These are phyloP conservation scores for Yoshiicerus persimilis DNA, from an alignment of 1,140 invertebrate species.

Conservation along the genomic window DNA sequence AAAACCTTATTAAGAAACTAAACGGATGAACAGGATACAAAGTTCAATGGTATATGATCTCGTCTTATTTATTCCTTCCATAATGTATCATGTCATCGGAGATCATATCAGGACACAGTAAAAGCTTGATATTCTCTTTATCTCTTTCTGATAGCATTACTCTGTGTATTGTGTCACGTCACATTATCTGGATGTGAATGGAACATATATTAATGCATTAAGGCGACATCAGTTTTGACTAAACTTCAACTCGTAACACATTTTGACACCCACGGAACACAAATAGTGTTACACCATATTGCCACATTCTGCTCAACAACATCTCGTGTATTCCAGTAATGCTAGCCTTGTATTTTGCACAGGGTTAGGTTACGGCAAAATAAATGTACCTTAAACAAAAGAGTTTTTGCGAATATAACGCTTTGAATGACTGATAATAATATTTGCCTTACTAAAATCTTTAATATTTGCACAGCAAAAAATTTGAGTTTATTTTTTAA, in stretches of 20 bases:
- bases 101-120: neutral
- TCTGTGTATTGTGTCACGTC: neutral
- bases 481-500: no score
- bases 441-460: no score
- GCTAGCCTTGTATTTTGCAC: no score
- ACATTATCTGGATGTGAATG: no score
- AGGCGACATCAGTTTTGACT: neutral
- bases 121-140: neutral
- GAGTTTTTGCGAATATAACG: no score
- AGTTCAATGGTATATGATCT: neutral
- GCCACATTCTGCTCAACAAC: no score
- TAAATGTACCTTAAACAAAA: no score
- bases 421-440: no score
- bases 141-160: neutral
- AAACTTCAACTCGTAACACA: neutral
- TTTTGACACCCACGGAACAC: neutral
- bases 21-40: neutral
- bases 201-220: neutral
- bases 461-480: no score
- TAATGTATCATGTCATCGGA: neutral
- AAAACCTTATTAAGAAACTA: neutral
- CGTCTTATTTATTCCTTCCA: neutral
- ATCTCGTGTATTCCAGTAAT: no score
- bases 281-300: neutral
- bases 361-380: no score